These are phyloP conservation scores for Ovis aries DNA, from an alignment of 2,113 vertebrate species.

Conservation along the genomic window DNA sequence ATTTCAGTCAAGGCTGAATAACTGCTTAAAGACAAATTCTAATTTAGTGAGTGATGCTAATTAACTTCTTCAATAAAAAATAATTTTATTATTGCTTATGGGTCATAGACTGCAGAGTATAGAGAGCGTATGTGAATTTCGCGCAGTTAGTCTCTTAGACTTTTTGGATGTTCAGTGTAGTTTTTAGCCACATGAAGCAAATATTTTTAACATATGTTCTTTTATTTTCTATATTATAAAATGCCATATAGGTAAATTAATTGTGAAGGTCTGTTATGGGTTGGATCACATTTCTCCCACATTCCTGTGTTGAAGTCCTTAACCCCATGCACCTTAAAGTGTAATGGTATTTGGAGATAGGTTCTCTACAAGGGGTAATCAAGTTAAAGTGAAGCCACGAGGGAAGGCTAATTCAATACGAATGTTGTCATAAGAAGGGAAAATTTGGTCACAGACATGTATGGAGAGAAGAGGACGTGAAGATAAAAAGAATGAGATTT, in stretches of 20 bases:
- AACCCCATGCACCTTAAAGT: neutral
- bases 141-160: neutral
- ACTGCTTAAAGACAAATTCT: conserved; percentile 17
- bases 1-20: neutral
- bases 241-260: neutral
- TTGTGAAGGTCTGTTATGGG: neutral
- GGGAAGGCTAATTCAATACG: neutral
- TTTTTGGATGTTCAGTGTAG: neutral
- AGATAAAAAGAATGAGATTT: neutral
- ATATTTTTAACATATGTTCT: neutral
- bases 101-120: neutral
- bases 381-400: neutral
- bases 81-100: neutral
- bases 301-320: neutral
- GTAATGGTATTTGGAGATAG: neutral
- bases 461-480: neutral
- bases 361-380: neutral
- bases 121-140: neutral
- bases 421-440: neutral
- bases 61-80: conserved; percentile 17
- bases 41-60: conserved; percentile 36
- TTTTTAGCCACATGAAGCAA: neutral
- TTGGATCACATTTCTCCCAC: neutral
- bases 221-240: conserved; percentile 20
- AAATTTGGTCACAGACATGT: neutral